Conservation (phyloP, 2,797 vertebrate species). For the Catostomus latipinnis region DNA sequence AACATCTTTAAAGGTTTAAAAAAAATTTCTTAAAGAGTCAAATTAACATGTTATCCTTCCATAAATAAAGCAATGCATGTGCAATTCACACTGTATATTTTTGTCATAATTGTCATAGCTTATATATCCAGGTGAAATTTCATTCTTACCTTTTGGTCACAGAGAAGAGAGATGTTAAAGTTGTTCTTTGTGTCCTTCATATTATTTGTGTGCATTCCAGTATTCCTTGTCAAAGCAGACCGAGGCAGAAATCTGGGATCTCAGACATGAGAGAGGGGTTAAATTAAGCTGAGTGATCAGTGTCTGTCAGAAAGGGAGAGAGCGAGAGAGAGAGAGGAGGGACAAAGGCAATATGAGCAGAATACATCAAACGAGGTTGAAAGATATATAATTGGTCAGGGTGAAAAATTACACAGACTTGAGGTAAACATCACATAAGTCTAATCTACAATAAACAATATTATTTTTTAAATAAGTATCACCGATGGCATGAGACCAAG, state of each 20-base stretch:
- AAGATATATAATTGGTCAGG: not conserved
- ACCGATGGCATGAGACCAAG: not conserved
- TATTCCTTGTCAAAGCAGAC: slow-evolving; percentile 55
- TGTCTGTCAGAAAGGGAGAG: slow-evolving; percentile 38
- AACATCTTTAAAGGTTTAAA: not conserved
- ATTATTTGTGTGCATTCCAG: slow-evolving; percentile 78
- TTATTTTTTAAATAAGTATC: not conserved
- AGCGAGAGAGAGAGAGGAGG: slow-evolving; percentile 38
- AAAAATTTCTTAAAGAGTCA: too few species aligned
- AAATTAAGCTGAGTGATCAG: slow-evolving; percentile 49
- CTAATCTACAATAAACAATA: not conserved
- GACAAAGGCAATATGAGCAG: slow-evolving; percentile 33
- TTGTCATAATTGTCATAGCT: not conserved
- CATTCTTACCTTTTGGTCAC: slow-evolving; percentile 75
- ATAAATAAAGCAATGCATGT: slow-evolving; percentile 1
- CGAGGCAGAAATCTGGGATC: slow-evolving; percentile 44
- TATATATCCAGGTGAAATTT: slow-evolving; percentile 42
- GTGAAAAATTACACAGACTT: not conserved
- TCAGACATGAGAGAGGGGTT: slow-evolving; percentile 43
- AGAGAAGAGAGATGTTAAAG: slow-evolving; percentile 72
- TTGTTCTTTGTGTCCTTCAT: slow-evolving; percentile 75
- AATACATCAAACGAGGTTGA: slow-evolving; percentile 25
- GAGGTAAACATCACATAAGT: slow-evolving; percentile 8
- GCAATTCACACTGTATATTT: not conserved
- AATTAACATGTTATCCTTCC: not conserved